These are phyloP conservation scores for Lepidocyrtinus sp. DNA, from an alignment of 2,888 invertebrate genomes.

Conservation along the genomic window DNA sequence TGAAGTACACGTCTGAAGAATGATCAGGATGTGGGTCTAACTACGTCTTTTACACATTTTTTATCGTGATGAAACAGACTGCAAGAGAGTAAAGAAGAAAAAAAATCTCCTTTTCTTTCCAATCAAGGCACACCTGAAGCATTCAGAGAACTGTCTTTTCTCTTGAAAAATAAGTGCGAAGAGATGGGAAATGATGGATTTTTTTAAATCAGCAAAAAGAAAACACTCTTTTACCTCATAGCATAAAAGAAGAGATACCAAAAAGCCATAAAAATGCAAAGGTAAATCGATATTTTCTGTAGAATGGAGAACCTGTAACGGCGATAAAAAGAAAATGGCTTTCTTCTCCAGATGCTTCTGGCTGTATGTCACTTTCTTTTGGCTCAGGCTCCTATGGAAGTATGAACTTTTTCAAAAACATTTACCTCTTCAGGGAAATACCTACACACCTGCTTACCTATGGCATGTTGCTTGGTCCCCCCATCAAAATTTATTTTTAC, in stretches of 20 bases:
- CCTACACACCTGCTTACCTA: neutral
- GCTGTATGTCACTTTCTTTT: constrained; percentile 50
- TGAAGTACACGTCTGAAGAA: neutral
- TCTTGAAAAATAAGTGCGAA: neutral
- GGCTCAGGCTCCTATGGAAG: neutral
- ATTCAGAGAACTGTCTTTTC: constrained; percentile 3
- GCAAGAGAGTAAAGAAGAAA: neutral
- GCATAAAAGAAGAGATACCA: constrained; percentile 22
- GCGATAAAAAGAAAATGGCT: constrained; percentile 42
- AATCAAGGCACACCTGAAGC: constrained; percentile 56
- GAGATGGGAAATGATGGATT: constrained; percentile 41
- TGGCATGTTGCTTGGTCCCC: neutral
- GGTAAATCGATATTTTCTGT: constrained; percentile 50
- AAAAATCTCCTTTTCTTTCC: constrained; percentile 5
- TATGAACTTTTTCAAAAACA: neutral
- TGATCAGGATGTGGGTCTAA: neutral
- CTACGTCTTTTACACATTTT: neutral
- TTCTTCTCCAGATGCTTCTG: constrained; percentile 53
- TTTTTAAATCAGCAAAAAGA: constrained; percentile 55
- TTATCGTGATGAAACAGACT: neutral
- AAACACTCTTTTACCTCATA: constrained; percentile 38
- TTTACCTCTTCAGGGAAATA: neutral
- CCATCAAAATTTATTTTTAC: neutral
- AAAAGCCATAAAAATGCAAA: constrained; percentile 58
- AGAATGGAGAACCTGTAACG: constrained; percentile 21